Evolutionary conservation across 2,797 vertebrate species (phyloP).

Genomic region (Arctocebus calabarensis): DNA sequence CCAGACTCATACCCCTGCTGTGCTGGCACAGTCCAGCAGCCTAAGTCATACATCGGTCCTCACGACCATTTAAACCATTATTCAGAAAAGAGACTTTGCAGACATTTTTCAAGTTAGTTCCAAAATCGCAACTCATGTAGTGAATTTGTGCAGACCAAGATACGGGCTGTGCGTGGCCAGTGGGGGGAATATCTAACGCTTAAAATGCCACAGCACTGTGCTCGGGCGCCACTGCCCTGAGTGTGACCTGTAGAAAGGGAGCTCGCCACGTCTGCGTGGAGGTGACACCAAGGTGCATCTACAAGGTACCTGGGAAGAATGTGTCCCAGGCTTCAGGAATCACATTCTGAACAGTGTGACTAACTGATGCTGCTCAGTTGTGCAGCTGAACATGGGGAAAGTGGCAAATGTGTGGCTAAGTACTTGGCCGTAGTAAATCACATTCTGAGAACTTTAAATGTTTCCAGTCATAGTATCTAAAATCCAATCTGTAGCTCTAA

Average conservation of each 20-base stretch:
- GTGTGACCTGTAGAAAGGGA: neutral
- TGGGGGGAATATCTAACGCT: fast-evolving
- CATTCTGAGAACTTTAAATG: neutral
- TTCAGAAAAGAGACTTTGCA: neutral
- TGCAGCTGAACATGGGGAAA: fast-evolving
- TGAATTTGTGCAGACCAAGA: fast-evolving
- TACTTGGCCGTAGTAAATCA: neutral
- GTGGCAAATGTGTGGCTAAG: fast-evolving
- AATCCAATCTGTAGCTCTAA: neutral
- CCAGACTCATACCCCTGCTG: too few species aligned
- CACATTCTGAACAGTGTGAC: fast-evolving
- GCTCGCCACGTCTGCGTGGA: neutral
- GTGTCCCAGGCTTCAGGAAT: fast-evolving
- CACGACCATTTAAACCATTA: fast-evolving
- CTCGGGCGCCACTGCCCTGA: fast-evolving
- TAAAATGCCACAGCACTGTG: fast-evolving
- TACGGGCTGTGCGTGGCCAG: fast-evolving
- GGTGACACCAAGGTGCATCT: too few species aligned
- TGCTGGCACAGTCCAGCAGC: fast-evolving
- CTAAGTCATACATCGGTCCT: fast-evolving
- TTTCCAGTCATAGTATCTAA: neutral
- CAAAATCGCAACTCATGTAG: neutral
- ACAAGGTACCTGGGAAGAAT: fast-evolving
- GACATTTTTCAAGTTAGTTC: neutral
- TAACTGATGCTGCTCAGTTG: fast-evolving